A percentile compares a stretch with the other conserved stretches of the same genome.
These are phyloP conservation scores for Cordilura impudica DNA, from an alignment of 2,888 invertebrate species.

Conservation along the genomic window DNA sequence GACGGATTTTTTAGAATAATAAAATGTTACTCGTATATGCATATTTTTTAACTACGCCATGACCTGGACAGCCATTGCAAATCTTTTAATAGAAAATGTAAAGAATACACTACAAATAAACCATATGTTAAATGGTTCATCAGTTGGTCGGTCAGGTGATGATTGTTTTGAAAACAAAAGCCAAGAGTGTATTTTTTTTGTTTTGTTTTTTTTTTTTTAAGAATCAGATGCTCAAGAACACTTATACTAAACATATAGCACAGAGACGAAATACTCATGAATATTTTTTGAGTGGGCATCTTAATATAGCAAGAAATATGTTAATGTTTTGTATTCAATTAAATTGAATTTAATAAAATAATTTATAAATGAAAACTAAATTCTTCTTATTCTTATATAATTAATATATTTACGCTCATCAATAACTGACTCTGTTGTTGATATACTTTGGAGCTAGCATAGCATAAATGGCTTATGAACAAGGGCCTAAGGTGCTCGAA, in stretches of 20 bases:
- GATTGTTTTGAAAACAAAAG: constrained; percentile 11
- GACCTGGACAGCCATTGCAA: too few species aligned
- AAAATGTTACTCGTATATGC: too few species aligned
- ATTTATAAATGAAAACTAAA: too few species aligned
- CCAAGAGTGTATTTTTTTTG: background rate
- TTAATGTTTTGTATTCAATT: too few species aligned
- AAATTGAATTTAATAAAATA: too few species aligned
- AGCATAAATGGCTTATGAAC: too few species aligned
- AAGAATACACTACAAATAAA: background rate
- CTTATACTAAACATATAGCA: background rate
- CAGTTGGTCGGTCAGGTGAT: constrained; percentile 6
- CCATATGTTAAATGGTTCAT: background rate
- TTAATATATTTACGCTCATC: too few species aligned
- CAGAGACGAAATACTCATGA: background rate
- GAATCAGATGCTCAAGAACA: background rate
- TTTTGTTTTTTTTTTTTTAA: background rate
- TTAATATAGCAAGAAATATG: too few species aligned
- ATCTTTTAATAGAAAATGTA: background rate
- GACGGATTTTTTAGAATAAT: background rate
- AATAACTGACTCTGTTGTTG: too few species aligned
- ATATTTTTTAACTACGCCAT: constrained; percentile 9
- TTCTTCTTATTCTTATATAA: too few species aligned
- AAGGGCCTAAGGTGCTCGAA: too few species aligned
- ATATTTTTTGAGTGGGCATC: background rate
- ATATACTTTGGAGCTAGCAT: too few species aligned